Base-by-base conservation (phyloP, 2,113 vertebrate genomes). In the Salvelinus fontinalis region DNA sequence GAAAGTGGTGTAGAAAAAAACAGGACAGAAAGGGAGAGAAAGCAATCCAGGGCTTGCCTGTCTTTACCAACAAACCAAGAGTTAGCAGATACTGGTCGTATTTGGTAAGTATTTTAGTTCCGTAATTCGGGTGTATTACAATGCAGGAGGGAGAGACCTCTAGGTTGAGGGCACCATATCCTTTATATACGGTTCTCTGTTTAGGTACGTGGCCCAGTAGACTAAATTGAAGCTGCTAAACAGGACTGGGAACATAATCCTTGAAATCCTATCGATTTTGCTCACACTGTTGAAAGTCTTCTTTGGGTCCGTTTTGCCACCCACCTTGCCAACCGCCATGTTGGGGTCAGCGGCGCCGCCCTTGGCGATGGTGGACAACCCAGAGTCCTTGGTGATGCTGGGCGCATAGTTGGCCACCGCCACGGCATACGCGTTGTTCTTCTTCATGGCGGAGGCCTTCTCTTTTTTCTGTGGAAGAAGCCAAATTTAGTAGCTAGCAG, bases 211-310 rank as follows among this genome's bases (percentile, higher is more conserved):
- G 81, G 97, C 98, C 98, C 98, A 99, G 84, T 99, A 99, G 78
- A 99, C 97, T 74, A 99, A 94, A 89, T 99, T 99, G 88, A 99
- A 99, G 78, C 92, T 94, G 83, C 97, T 95, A 83, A 99, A 99
- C 86, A 99, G 95, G 84, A 99, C 95, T 2, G 98, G 98, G 87
- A 99, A 99, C 85, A 99, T 95, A 95, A 99, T 96, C 90, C 98
- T 94, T 83, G 98, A 98, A 94, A 99, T 97, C 92, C 98, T 94
- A 93, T 99, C 98, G 79, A 99, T 99, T 95, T 97, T 99, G 94
- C 98, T 99, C 71, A 99, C 98, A 11, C 97, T 99, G 93, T 99
- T 99, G 93, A 99, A 99, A 11, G 97, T 97, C 93, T 99, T 99
- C 95, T 98, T 99, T 84, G 93, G 95, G 72, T 99, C 98, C 0